Evolutionary conservation across 1,140 invertebrate genomes (phyloP).

Genomic region (Ladona fulva): DNA sequence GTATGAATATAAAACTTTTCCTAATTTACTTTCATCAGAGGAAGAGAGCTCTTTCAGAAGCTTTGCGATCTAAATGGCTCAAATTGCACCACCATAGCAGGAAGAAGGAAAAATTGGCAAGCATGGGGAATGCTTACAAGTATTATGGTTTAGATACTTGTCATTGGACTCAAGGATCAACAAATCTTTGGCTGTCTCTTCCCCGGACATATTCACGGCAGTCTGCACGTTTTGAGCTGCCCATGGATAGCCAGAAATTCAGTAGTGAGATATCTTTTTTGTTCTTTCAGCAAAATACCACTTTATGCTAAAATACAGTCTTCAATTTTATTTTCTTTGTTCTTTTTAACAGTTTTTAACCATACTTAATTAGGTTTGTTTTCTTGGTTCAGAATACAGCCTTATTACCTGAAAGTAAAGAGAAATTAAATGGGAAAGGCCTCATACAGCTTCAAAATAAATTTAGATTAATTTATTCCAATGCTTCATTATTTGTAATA

Average conservation of each 20-base stretch:
- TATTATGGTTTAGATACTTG: conserved; percentile 12
- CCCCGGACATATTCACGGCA: conserved; percentile 53
- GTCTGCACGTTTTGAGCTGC: conserved; percentile 53
- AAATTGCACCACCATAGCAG: neutral
- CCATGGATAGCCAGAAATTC: conserved; percentile 47
- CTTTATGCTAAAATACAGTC: no score
- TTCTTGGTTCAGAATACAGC: no score
- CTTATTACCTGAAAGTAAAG: no score
- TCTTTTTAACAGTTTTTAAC: conserved; percentile 19
- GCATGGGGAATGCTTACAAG: neutral
- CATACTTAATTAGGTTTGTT: no score
- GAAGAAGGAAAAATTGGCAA: neutral
- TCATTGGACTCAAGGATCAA: conserved; percentile 23
- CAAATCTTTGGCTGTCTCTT: conserved; percentile 44
- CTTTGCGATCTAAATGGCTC: neutral
- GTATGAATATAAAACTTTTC: no score
- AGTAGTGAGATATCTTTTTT: conserved; percentile 34
- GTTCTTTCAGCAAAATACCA: no score
- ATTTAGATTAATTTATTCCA: no score
- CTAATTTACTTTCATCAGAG: neutral
- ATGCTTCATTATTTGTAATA: no score
- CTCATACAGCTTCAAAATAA: no score
- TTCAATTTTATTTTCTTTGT: no score
- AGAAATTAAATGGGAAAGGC: no score
- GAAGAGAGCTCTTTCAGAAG: neutral